Evolutionary conservation across 2,113 vertebrate genomes (phyloP).

Genomic region (Pseudopipra pipra): DNA sequence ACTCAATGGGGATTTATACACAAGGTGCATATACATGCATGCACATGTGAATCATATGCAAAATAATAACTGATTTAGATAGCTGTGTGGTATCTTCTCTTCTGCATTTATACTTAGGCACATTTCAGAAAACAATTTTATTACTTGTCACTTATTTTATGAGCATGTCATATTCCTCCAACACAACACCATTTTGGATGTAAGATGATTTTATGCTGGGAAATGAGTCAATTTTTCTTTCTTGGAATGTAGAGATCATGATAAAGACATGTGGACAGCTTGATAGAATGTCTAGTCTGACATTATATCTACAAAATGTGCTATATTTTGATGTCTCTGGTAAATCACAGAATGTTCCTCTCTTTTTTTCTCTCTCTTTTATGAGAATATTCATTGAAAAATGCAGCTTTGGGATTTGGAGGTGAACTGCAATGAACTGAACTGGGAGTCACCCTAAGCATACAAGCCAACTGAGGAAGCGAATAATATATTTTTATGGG

Average conservation of each 20-base stretch:
- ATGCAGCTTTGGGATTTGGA: not conserved
- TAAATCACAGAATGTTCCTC: not conserved
- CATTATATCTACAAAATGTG: not conserved
- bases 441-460: not conserved
- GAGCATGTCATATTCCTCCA: not conserved
- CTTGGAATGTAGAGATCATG: not conserved
- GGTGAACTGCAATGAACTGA: not conserved
- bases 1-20: not conserved
- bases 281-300: not conserved
- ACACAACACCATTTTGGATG: not conserved
- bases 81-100: not conserved
- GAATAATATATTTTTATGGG: not conserved
- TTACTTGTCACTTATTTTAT: not conserved
- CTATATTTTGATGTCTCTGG: not conserved
- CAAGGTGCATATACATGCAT: no score
- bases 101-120: not conserved
- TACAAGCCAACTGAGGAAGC: not conserved
- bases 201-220: not conserved
- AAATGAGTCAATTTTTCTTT: constrained; percentile 7
- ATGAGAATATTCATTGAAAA: not conserved
- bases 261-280: not conserved
- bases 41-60: not conserved
- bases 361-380: not conserved
- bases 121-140: not conserved
- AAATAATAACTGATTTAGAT: not conserved